Evolutionary conservation across 2,888 invertebrate genomes (phyloP), one percentile per base, ranked within the genome.

Genomic region (Lissocephala sabroskyi): DNA sequence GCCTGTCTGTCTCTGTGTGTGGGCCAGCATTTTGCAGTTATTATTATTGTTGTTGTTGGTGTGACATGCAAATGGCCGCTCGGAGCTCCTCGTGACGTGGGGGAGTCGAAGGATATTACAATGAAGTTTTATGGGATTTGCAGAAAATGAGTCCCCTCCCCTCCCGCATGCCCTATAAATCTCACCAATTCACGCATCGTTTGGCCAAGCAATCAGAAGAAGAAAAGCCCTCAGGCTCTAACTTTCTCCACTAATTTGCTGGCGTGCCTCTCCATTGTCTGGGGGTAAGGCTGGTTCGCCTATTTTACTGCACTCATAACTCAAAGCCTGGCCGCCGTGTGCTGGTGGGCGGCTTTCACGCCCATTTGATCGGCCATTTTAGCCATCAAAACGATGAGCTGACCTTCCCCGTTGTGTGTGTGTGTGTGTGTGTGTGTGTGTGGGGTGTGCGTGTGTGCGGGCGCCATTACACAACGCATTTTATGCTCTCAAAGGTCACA

Each of bases 401-500:
- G 23, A 23, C 23, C 23, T 7, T 23, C 7, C 7, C 23, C 23
- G 7, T 23, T 39, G 17, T 39, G 37, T 39, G 23, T 7, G 23
- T 23, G 23, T 23, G 23, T 23, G 23, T 23, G 4, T 23, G 23
- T 23, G 23, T 23, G 23, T 7, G 23, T 23, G 23, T 23, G 23
- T 7, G 23, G n/a, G n/a, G n/a, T n/a, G n/a, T n/a, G n/a, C n/a
- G n/a, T n/a, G n/a, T n/a, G n/a, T n/a, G 35, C 35, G 10, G 10
- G 60, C 54, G 55, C 67, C 62, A 71, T 75, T 75, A 71, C 65
- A 59, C 61, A 74, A 70, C 75, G 71, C 70, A 74, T 65, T 71
- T 65, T 73, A 74, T 70, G 76, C 73, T 76, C 73, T 73, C 73
- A 66, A 59, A 73, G 73, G 73, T 73, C 73, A 73, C 76, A 73